phyloP scores from a whole-genome alignment of 2,113 vertebrate species.

The Tretioscincus oriximinensis region DNA sequence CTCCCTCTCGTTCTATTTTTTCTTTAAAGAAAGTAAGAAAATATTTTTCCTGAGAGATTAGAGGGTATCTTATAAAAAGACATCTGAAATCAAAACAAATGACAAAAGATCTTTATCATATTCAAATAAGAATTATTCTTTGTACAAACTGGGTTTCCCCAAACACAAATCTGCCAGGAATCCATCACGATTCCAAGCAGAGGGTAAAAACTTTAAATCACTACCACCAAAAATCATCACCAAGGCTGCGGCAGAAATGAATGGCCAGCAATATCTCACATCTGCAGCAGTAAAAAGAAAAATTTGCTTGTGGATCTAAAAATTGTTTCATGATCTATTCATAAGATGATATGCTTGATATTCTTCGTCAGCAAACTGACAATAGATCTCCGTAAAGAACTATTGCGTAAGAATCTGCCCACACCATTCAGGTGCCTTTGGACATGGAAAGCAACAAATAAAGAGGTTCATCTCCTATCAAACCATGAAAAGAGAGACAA shows the following conservation, averaged over 20 bases:
- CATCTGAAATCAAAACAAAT: constrained; percentile 89
- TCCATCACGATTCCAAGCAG: constrained; percentile 41
- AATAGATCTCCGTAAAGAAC: not conserved
- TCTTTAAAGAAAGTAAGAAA: constrained; percentile 75
- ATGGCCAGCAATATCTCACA: not conserved
- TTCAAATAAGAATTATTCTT: constrained; percentile 71
- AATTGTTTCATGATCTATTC: not conserved
- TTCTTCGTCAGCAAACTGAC: not conserved
- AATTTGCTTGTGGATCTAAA: constrained; percentile 5
- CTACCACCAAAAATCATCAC: constrained; percentile 18
- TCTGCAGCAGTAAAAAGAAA: constrained; percentile 6
- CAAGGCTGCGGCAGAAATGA: not conserved
- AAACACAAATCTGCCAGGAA: constrained; percentile 44
- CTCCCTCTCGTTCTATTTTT: constrained; percentile 57
- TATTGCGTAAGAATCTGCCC: not conserved
- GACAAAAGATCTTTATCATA: constrained; percentile 86
- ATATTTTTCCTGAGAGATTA: constrained; percentile 95
- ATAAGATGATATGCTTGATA: not conserved
- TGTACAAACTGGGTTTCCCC: constrained; percentile 54
- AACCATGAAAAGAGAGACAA: too few relatives aligned
- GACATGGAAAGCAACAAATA: too few relatives aligned
- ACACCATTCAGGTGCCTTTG: too few relatives aligned
- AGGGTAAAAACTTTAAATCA: constrained; percentile 43
- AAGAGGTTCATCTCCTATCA: too few relatives aligned
- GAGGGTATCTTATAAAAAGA: constrained; percentile 81